Evolutionary conservation across 2,888 invertebrate genomes (phyloP), one percentile per base, ranked within the genome.

Genomic region (Oxyteleia sp.): DNA sequence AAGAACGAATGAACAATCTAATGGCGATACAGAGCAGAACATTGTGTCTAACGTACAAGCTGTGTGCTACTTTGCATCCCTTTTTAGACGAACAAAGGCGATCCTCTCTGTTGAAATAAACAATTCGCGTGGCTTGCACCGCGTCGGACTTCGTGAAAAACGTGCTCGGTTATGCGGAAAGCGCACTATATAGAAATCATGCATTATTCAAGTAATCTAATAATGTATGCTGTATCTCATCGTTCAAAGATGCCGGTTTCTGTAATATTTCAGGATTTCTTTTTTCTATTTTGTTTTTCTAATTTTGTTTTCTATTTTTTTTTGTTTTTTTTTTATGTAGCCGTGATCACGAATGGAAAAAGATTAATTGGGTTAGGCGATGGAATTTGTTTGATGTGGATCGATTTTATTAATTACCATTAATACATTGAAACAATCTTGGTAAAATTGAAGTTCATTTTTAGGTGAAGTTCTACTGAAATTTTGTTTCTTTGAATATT

Each of bases 101-200:
- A 4, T 43, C 16, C 20, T 51, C 18, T 63, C 61, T 80, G 49
- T 66, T 72, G 49, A 66, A 69, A 63, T 51, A 80, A 72, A 64
- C 66, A 53, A 18, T 69, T 66, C 57, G 57, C 68, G n/a, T 49
- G 13, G 51, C n/a, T n/a, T n/a, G n/a, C n/a, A n/a, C n/a, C n/a
- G n/a, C n/a, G n/a, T 51, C 71, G 55, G n/a, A 26, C 32, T 18
- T 68, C 59, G 47, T 32, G 4, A 38, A 51, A 45, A 53, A 76
- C 80, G 82, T 84, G 84, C 82, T 84, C 55, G 51, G 64, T 71
- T 74, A 68, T 79, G 75, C 71, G 64, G 32, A 84, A 84, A 82
- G 76, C 76, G 64, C 75, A 66, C 75, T 82, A 71, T 75, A 35
- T 43, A 75, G 55, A 38, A 64, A 68, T 75, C 84, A 82, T 82